Conservation (phyloP, 1,140 invertebrate genomes). For the Hylaeus anthracinus region DNA sequence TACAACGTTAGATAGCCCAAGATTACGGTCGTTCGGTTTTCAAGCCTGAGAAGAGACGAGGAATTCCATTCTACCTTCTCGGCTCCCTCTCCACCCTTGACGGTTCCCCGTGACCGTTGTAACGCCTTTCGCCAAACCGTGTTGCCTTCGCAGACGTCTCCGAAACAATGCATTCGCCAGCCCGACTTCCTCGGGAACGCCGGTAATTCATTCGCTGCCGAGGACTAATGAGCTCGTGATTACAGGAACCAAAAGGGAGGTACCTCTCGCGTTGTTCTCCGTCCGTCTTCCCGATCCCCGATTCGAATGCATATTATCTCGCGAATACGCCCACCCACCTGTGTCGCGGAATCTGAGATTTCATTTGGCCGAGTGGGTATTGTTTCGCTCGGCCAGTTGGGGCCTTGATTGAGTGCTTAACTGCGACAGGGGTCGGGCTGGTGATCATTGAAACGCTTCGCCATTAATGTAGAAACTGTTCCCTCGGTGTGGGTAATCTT, state of each 20-base stretch:
- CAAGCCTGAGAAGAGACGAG: constrained; percentile 41
- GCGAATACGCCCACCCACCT: constrained; percentile 25
- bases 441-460: constrained; percentile 42
- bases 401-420: constrained; percentile 48
- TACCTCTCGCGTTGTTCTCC: constrained; percentile 8
- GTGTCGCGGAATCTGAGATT: neutral
- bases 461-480: neutral
- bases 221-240: constrained; percentile 59
- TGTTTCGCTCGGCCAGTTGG: constrained; percentile 34
- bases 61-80: constrained; percentile 13
- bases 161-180: constrained; percentile 46
- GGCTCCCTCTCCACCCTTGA: neutral
- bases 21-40: constrained; percentile 72
- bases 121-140: constrained; percentile 45
- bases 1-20: constrained; percentile 78
- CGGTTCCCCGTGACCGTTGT: neutral
- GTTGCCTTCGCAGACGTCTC: constrained; percentile 4
- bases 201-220: constrained; percentile 52
- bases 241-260: constrained; percentile 42
- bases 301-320: constrained; percentile 31
- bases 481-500: too few species aligned
- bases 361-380: constrained; percentile 20
- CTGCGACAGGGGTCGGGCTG: constrained; percentile 34
- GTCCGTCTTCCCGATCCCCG: too few species aligned
- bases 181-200: constrained; percentile 4